Evolutionary conservation across 2,888 invertebrate species (phyloP).

Genomic region (Oegoconia quadripuncta): DNA sequence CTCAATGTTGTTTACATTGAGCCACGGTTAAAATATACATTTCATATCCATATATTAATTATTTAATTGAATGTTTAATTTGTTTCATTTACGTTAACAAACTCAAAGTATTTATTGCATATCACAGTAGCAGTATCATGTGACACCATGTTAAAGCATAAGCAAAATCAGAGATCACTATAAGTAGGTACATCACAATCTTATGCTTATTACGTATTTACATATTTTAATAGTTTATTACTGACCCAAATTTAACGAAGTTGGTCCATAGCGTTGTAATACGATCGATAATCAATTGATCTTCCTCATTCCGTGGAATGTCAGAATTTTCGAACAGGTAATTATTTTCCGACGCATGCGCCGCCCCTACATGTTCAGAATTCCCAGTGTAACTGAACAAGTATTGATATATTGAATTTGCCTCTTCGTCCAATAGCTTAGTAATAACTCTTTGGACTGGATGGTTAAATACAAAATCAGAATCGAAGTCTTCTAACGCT

Average conservation of each 20-base stretch:
- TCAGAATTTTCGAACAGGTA: slow-evolving; percentile 46
- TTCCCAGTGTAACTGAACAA: slow-evolving; percentile 53
- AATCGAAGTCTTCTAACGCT: slow-evolving; percentile 50
- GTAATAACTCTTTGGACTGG: slow-evolving; percentile 53
- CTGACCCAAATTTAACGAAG: slow-evolving; percentile 67
- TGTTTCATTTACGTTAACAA: too few relatives aligned
- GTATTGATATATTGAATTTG: slow-evolving; percentile 55
- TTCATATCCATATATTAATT: too few relatives aligned
- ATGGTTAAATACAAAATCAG: slow-evolving; percentile 58
- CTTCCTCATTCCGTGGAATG: slow-evolving; percentile 29
- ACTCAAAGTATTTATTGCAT: too few relatives aligned
- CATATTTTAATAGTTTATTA: too few relatives aligned
- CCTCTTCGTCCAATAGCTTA: slow-evolving; percentile 48
- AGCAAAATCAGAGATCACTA: too few relatives aligned
- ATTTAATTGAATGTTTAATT: too few relatives aligned
- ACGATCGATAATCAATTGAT: slow-evolving; percentile 28
- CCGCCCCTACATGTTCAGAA: slow-evolving; percentile 35
- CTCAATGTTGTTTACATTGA: too few relatives aligned
- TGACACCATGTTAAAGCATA: too few relatives aligned
- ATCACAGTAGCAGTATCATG: too few relatives aligned
- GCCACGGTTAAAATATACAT: too few relatives aligned
- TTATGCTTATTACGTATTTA: too few relatives aligned
- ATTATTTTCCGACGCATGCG: slow-evolving; percentile 50
- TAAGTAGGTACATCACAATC: too few relatives aligned
- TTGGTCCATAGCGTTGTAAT: slow-evolving; percentile 60